Evolutionary conservation across 2,888 invertebrate genomes (phyloP).

Genomic region (Ophion ellenae): DNA sequence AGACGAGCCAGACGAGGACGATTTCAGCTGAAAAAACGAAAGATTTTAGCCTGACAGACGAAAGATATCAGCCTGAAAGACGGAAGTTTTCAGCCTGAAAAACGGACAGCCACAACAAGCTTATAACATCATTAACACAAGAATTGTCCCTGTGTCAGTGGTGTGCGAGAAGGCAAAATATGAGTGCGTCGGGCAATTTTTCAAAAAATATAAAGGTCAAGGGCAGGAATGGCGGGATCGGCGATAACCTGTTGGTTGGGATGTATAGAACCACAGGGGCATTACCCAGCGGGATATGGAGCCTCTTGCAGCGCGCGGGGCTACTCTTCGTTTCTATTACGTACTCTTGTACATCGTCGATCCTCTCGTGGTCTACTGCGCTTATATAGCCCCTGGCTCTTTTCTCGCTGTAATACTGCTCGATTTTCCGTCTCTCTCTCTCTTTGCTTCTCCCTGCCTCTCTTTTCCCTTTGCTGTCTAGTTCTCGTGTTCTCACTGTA

Average conservation of each 20-base stretch:
- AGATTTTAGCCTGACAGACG: no score
- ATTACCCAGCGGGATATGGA: slow-evolving; percentile 19
- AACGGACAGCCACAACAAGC: no score
- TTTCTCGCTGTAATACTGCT: slow-evolving; percentile 60
- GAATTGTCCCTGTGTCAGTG: no score
- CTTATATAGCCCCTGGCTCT: slow-evolving; percentile 55
- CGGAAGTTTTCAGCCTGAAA: no score
- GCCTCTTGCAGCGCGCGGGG: slow-evolving; percentile 22
- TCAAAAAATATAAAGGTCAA: neutral
- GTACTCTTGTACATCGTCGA: slow-evolving; percentile 42
- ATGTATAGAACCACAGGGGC: slow-evolving; percentile 2
- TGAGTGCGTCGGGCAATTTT: no score
- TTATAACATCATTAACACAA: no score
- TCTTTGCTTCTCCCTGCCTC: slow-evolving; percentile 36
- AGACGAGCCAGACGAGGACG: no score
- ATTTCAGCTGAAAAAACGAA: no score
- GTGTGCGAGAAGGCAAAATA: neutral
- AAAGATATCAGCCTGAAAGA: no score
- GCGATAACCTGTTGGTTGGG: slow-evolving; percentile 33
- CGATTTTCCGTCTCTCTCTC: slow-evolving; percentile 57
- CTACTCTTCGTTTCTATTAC: slow-evolving; percentile 46
- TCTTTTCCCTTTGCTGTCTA: slow-evolving; percentile 16
- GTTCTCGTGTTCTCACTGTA: slow-evolving; percentile 45
- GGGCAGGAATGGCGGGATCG: neutral
- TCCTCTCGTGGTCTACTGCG: slow-evolving; percentile 44